These are phyloP conservation scores for Marcusenius ussheri DNA, from an alignment of 2,113 vertebrate species.

Conservation along the genomic window DNA sequence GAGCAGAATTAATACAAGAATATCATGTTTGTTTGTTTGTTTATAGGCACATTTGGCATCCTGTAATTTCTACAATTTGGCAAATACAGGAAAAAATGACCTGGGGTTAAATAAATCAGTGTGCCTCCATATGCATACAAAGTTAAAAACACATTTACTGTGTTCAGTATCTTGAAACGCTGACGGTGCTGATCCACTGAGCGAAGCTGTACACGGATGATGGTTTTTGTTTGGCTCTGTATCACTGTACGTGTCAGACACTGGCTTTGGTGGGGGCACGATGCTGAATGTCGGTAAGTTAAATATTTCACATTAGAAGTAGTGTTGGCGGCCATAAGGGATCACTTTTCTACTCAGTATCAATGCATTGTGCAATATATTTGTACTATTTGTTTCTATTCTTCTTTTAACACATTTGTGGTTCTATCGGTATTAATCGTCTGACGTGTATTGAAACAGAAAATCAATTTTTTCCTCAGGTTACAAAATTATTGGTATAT, in stretches of 20 bases:
- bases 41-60: no score
- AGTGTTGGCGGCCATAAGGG: no score
- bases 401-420: background rate
- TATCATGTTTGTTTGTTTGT: no score
- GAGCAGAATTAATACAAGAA: background rate
- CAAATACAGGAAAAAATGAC: background rate
- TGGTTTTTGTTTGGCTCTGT: conserved; percentile 26
- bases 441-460: background rate
- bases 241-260: conserved; percentile 24
- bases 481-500: no score
- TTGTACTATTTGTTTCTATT: background rate
- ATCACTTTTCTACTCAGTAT: no score
- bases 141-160: background rate
- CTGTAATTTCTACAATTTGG: background rate
- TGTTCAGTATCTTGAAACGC: background rate
- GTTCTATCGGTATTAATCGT: background rate
- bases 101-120: background rate
- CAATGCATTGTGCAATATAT: no score
- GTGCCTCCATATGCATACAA: background rate
- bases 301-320: background rate
- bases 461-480: no score
- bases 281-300: conserved; percentile 9
- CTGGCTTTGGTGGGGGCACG: conserved; percentile 26
- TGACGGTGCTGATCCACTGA: background rate
- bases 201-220: background rate